These are phyloP conservation scores for Caenorhabditis brenneri DNA, from an alignment of 1,140 invertebrate genomes.

Conservation along the genomic window DNA sequence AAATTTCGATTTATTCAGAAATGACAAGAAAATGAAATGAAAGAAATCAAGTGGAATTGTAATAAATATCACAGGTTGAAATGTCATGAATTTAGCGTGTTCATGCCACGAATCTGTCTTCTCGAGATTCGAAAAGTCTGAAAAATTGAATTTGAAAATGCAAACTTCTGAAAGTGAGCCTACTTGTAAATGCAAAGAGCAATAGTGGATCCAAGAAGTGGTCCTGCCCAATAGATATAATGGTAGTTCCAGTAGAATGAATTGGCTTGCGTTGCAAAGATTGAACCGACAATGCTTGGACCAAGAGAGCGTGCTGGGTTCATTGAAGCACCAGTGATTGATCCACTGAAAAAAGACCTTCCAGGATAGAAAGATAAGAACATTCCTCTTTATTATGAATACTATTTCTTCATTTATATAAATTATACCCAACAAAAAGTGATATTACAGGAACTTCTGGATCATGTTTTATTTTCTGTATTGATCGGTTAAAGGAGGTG, in stretches of 20 bases:
- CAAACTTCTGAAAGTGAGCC: conserved; percentile 48
- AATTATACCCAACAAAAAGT: no score
- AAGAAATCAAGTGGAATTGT: not conserved
- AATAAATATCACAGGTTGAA: conserved; percentile 6
- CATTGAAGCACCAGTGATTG: conserved; percentile 72
- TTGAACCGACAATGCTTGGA: conserved; percentile 68
- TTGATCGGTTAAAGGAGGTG: no score
- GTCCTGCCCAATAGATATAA: conserved; percentile 72
- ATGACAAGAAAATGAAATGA: not conserved
- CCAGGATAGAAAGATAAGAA: no score
- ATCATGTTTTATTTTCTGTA: no score
- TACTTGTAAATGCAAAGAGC: conserved; percentile 59
- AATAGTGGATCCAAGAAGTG: conserved; percentile 64
- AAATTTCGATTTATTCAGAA: not conserved
- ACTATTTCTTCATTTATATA: no score
- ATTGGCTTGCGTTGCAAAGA: conserved; percentile 37
- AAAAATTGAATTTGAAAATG: not conserved
- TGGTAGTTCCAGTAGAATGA: conserved; percentile 68
- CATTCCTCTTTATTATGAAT: no score
- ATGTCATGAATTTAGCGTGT: conserved; percentile 19
- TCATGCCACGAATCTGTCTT: conserved; percentile 44
- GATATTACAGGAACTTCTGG: no score
- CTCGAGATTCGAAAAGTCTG: conserved; percentile 48
- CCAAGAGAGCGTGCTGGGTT: conserved; percentile 73
- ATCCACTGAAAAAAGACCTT: conserved; percentile 55